Percentiles rank a stretch among this genome's conserved stretches.
Evolutionary conservation across 2,113 vertebrate species (phyloP).

Genomic region (Cheirogaleus medius): DNA sequence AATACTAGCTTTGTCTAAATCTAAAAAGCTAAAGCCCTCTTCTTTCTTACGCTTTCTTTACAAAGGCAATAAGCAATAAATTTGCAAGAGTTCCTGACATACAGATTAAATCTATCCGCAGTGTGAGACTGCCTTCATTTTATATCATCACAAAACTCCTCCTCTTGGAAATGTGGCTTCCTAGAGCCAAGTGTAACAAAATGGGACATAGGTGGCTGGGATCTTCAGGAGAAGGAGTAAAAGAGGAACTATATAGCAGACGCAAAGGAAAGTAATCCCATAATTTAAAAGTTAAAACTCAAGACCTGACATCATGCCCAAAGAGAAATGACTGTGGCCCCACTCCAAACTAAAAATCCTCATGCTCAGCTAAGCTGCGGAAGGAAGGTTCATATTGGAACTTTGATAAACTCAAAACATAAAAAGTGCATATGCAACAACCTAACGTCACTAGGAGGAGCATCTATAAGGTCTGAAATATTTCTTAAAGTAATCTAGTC

Average conservation of each 20-base stretch:
- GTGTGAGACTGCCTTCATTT: neutral
- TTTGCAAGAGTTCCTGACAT: neutral
- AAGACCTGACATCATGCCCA: neutral
- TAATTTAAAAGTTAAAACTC: neutral
- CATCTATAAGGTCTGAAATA: neutral
- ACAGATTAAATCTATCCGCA: neutral
- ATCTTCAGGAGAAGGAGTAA: neutral
- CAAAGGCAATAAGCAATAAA: neutral
- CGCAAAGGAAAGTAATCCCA: neutral
- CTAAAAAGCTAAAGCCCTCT: neutral
- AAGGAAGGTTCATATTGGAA: neutral
- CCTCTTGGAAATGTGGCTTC: neutral
- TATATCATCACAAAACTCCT: neutral
- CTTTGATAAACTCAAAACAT: neutral
- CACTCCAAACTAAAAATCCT: neutral
- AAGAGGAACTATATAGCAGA: fast-evolving
- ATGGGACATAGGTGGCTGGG: neutral
- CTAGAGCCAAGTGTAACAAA: neutral
- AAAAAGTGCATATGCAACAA: neutral
- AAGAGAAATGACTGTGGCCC: neutral
- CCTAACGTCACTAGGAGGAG: neutral
- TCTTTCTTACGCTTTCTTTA: neutral
- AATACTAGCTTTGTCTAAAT: neutral
- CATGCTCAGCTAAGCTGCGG: neutral
- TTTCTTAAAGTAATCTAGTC: neutral